Evolutionary conservation across 2,888 invertebrate species (phyloP).

Genomic region (Synergus umbraculus): DNA sequence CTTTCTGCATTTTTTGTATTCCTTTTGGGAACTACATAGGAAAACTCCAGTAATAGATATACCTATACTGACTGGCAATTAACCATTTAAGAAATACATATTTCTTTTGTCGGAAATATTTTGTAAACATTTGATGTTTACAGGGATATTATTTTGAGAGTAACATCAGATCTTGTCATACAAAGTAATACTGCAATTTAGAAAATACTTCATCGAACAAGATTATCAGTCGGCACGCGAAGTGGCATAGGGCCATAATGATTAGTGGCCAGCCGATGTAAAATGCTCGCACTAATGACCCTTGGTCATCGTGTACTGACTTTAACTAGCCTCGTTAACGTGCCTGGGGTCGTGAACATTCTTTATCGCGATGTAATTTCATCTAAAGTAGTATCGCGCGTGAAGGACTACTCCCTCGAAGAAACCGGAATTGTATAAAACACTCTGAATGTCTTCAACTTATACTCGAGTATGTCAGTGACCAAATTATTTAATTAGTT

Average conservation of each 20-base stretch:
- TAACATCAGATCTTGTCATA: background rate
- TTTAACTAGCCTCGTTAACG: conserved; percentile 47
- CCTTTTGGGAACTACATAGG: background rate
- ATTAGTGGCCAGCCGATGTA: conserved; percentile 28
- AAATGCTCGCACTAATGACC: conserved; percentile 49
- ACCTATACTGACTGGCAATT: too few species aligned
- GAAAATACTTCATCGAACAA: background rate
- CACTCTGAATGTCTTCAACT: background rate
- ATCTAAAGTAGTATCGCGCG: conserved; percentile 15
- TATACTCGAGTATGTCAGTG: background rate
- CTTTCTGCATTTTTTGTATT: background rate
- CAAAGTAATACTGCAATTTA: background rate
- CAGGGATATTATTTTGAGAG: background rate
- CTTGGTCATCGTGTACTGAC: conserved; percentile 45
- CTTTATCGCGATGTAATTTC: conserved; percentile 43
- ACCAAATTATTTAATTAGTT: conserved; percentile 3
- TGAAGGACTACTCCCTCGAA: conserved; percentile 10
- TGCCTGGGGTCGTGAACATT: conserved; percentile 41
- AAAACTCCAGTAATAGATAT: too few species aligned
- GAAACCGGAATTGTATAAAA: conserved; percentile 13
- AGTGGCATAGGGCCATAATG: conserved; percentile 19
- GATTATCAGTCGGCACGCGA: conserved; percentile 39
- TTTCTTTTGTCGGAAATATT: background rate
- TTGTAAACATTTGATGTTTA: background rate
- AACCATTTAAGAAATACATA: too few species aligned